A percentile compares a stretch with the other conserved stretches of the same genome.
phyloP scores from a whole-genome alignment of 2,113 vertebrate genomes.

The Pseudorhombus dupliciocellatus region DNA sequence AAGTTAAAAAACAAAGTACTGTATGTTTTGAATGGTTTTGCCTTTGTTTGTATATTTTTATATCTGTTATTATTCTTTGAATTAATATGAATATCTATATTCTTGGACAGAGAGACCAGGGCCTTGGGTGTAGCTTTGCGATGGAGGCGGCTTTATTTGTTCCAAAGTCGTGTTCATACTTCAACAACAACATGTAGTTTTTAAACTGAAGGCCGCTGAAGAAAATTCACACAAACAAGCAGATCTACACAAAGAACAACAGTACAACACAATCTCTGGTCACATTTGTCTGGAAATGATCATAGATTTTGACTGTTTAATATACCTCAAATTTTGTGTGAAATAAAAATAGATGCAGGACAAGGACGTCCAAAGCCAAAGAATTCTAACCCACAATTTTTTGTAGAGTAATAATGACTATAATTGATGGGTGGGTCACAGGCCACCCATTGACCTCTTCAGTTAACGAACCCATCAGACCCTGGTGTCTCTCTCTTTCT shows the following conservation, averaged over 20 bases:
- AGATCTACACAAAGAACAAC: background rate
- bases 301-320: conserved; percentile 20
- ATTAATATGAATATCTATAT: conserved; percentile 73
- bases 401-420: background rate
- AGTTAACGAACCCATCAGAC: conserved; percentile 33
- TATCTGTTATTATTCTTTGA: conserved; percentile 50
- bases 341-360: conserved; percentile 12
- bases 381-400: conserved; percentile 4
- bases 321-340: too few relatives aligned
- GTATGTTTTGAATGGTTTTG: conserved; percentile 61
- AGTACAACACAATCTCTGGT: background rate
- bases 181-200: background rate
- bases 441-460: background rate
- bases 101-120: conserved; percentile 67
- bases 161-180: background rate
- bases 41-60: conserved; percentile 53
- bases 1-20: conserved; percentile 54
- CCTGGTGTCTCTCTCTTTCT: conserved; percentile 58
- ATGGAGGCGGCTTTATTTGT: conserved; percentile 1
- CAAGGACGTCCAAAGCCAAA: conserved; percentile 44
- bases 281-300: conserved; percentile 15
- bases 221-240: background rate
- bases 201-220: background rate
- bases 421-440: background rate
- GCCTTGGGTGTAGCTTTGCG: conserved; percentile 30